These are phyloP conservation scores for Nothoprocta perdicaria DNA, from an alignment of 2,113 vertebrate species.

Conservation along the genomic window DNA sequence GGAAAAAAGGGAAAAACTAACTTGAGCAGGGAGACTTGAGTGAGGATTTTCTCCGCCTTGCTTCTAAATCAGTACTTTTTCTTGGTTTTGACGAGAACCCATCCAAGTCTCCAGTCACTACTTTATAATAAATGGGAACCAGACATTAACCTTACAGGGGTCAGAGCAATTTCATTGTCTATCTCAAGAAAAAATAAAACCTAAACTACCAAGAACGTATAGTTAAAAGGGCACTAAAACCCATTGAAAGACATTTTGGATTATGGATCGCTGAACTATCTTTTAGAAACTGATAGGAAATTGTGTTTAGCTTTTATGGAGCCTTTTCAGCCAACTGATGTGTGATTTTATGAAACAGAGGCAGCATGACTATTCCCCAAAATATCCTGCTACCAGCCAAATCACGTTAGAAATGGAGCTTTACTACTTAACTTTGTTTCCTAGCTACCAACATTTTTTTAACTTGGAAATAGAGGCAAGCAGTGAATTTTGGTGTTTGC, in stretches of 20 bases:
- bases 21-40: background rate
- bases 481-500: conserved; percentile 43
- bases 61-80: background rate
- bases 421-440: conserved; percentile 65
- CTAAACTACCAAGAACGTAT: background rate
- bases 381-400: conserved; percentile 29
- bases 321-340: background rate
- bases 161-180: background rate
- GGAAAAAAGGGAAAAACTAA: background rate
- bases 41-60: background rate
- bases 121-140: background rate
- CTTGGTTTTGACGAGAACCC: background rate
- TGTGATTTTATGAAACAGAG: conserved; percentile 28
- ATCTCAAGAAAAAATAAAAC: background rate
- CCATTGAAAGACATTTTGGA: background rate
- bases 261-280: background rate
- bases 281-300: background rate
- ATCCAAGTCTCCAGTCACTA: background rate
- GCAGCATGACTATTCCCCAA: conserved; percentile 27
- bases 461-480: conserved; percentile 49
- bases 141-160: background rate
- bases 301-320: conserved; percentile 29
- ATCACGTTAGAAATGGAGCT: conserved; percentile 4
- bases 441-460: conserved; percentile 53
- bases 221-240: background rate